Conservation (phyloP, 2,113 vertebrate species). For the Varanus salvator region DNA sequence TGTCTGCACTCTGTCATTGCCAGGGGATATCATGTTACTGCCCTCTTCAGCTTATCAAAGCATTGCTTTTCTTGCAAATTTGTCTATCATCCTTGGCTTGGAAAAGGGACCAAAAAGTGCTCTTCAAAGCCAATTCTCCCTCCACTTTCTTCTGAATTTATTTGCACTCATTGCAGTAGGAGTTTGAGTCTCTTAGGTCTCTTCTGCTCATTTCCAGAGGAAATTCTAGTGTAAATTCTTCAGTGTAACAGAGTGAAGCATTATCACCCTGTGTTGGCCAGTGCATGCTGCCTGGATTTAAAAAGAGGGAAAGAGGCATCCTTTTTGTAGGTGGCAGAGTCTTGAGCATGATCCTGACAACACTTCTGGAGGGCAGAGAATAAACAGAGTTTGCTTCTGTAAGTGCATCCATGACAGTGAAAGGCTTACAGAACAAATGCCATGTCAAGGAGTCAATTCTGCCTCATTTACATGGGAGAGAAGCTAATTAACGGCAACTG, state of each 20-base stretch:
- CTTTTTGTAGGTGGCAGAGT: neutral
- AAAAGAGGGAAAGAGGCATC: neutral
- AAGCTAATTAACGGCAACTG: neutral
- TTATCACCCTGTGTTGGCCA: slow-evolving; percentile 8
- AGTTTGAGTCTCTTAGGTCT: neutral
- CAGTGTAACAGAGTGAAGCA: neutral
- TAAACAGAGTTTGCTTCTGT: neutral
- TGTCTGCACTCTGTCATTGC: neutral
- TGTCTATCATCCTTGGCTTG: neutral
- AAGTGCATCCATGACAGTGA: neutral
- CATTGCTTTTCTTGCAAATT: neutral
- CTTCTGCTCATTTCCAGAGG: slow-evolving; percentile 1
- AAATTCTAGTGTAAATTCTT: neutral
- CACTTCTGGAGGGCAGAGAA: neutral
- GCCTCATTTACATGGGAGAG: neutral
- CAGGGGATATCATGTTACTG: neutral
- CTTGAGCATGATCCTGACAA: neutral
- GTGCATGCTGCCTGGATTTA: neutral
- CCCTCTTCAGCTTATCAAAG: neutral
- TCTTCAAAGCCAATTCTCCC: neutral
- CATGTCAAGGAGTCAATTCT: neutral
- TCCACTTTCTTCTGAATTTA: neutral
- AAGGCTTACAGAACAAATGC: neutral
- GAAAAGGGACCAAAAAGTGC: neutral
- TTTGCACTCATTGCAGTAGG: slow-evolving; percentile 13